Conservation (phyloP, 2,888 invertebrate species). For the Emesis furor region DNA sequence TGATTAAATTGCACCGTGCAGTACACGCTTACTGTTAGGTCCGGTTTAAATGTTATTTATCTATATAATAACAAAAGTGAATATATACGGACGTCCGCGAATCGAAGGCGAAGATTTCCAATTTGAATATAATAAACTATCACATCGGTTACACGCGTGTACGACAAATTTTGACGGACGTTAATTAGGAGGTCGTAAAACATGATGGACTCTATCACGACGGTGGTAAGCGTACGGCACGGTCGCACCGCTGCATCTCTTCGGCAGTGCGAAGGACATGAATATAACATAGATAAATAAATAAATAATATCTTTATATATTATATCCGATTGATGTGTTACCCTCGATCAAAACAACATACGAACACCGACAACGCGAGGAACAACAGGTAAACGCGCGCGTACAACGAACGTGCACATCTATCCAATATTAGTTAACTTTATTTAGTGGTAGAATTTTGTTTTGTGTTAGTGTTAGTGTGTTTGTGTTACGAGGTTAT, state of each 20-base stretch:
- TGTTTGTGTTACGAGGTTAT: too few relatives aligned
- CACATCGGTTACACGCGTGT: neutral
- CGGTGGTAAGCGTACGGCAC: neutral
- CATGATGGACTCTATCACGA: neutral
- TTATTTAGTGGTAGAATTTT: too few relatives aligned
- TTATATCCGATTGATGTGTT: too few relatives aligned
- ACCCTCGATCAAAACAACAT: too few relatives aligned
- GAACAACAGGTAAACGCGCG: too few relatives aligned
- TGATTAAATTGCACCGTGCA: neutral
- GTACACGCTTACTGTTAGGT: neutral
- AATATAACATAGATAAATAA: neutral
- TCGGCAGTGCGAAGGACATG: neutral
- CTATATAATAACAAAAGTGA: neutral
- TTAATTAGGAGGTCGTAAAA: neutral
- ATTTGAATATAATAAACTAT: neutral
- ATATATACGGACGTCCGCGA: neutral
- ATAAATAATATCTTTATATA: too few relatives aligned
- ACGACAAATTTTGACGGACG: neutral
- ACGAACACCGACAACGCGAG: too few relatives aligned
- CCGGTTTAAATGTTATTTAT: constrained; percentile 8
- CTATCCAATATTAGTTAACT: too few relatives aligned
- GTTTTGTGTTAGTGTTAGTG: too few relatives aligned
- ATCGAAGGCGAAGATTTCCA: constrained; percentile 11
- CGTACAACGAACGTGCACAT: too few relatives aligned
- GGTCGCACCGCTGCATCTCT: neutral